Conservation (phyloP, 2,113 vertebrate species). For the Larimichthys polyactis region DNA sequence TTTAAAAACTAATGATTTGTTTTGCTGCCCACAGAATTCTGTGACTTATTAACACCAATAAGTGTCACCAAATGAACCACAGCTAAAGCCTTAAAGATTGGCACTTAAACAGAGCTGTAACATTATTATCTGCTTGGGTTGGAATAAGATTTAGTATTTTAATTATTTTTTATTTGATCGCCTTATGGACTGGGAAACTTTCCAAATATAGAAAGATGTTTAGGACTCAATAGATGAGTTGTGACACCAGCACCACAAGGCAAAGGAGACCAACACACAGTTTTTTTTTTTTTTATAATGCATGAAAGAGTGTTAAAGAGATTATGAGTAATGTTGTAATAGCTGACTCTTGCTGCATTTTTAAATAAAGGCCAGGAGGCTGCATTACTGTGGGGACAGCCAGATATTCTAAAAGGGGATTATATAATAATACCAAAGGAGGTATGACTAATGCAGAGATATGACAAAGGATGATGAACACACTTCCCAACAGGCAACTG, state of each 20-base stretch:
- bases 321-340: conserved; percentile 47
- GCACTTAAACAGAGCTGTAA: too few relatives aligned
- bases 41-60: too few relatives aligned
- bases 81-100: too few relatives aligned
- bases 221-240: too few relatives aligned
- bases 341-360: conserved; percentile 29
- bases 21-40: too few relatives aligned
- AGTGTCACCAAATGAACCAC: too few relatives aligned
- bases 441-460: conserved; percentile 60
- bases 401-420: conserved; percentile 33
- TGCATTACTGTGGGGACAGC: conserved; percentile 33
- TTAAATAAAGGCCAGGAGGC: conserved; percentile 20
- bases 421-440: conserved; percentile 55
- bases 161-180: too few relatives aligned
- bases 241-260: background rate
- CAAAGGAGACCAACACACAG: conserved; percentile 14
- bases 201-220: too few relatives aligned
- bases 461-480: conserved; percentile 55
- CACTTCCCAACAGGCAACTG: conserved; percentile 27
- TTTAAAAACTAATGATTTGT: too few relatives aligned
- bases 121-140: too few relatives aligned
- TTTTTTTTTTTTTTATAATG: conserved; percentile 55
- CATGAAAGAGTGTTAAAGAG: conserved; percentile 43
- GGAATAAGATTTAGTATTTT: too few relatives aligned
- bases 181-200: too few relatives aligned